A percentile compares a stretch with the other conserved stretches of the same genome.
phyloP scores from a whole-genome alignment of 2,888 invertebrate species.

The Orthonevra nobilis region DNA sequence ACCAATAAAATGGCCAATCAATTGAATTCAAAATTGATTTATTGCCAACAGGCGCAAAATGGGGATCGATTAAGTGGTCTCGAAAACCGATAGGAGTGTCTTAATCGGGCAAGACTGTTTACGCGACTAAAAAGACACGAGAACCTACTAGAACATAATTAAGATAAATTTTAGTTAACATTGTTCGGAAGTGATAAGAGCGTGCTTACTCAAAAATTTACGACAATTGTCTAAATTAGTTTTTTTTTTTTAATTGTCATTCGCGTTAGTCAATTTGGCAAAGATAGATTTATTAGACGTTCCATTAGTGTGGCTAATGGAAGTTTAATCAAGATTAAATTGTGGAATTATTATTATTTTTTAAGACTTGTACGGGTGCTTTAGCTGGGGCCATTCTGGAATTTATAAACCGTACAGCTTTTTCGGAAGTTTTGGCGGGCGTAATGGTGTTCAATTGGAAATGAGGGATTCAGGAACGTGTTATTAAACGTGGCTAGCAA shows the following conservation, averaged over 20 bases:
- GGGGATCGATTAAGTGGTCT: slow-evolving; percentile 1
- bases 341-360: neutral
- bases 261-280: neutral
- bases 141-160: too few relatives aligned
- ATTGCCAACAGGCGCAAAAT: slow-evolving; percentile 2
- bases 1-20: neutral
- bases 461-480: too few relatives aligned
- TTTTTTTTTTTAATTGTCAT: slow-evolving; percentile 9
- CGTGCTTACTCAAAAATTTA: slow-evolving; percentile 38
- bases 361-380: too few relatives aligned
- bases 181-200: too few relatives aligned
- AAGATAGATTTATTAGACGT: slow-evolving; percentile 7
- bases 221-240: slow-evolving; percentile 24
- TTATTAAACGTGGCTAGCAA: too few relatives aligned
- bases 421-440: too few relatives aligned
- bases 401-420: too few relatives aligned
- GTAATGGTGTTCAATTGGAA: too few relatives aligned
- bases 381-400: too few relatives aligned
- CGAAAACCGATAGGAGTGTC: slow-evolving; percentile 6
- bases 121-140: slow-evolving; percentile 6
- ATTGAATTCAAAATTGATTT: slow-evolving; percentile 28
- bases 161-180: too few relatives aligned
- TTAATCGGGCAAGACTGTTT: slow-evolving; percentile 14
- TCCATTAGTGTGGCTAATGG: slow-evolving; percentile 15
- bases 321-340: neutral